Conservation (phyloP, 2,888 invertebrate genomes). For the Mesopsocus fuscifrons region DNA sequence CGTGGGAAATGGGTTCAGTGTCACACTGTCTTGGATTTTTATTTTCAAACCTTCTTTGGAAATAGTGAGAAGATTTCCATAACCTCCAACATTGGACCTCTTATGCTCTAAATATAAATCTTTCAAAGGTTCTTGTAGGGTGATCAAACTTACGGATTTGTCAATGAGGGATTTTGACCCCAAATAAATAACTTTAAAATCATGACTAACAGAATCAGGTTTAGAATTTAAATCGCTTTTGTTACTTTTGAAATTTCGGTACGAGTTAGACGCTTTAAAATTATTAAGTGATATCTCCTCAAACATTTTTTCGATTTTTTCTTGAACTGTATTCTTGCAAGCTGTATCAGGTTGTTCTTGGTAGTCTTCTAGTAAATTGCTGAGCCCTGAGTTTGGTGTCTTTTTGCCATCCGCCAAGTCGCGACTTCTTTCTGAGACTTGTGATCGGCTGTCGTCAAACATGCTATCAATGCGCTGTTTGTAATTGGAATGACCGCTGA, state of each 20-base stretch:
- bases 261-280: slow-evolving; percentile 3
- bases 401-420: not conserved
- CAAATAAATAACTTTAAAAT: slow-evolving; percentile 48
- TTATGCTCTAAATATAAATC: slow-evolving; percentile 36
- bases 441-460: slow-evolving; percentile 52
- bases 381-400: not conserved
- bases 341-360: slow-evolving; percentile 16
- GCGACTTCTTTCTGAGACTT: slow-evolving; percentile 25
- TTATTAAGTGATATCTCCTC: slow-evolving; percentile 21
- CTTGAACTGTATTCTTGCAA: slow-evolving; percentile 58
- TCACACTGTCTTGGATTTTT: slow-evolving; percentile 37
- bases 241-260: not conserved
- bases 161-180: slow-evolving; percentile 60
- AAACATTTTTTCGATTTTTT: slow-evolving; percentile 72
- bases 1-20: slow-evolving; percentile 65
- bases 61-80: slow-evolving; percentile 32
- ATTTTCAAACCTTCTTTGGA: slow-evolving; percentile 51
- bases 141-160: slow-evolving; percentile 55
- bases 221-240: not conserved
- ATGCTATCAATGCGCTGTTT: slow-evolving; percentile 74
- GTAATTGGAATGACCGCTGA: slow-evolving; percentile 39
- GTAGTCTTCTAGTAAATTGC: slow-evolving; percentile 11
- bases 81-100: slow-evolving; percentile 12
- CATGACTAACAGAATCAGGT: slow-evolving; percentile 16
- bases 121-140: slow-evolving; percentile 60